Evolutionary conservation across 2,797 vertebrate genomes (phyloP).

Genomic region (Cyclopterus lumpus): DNA sequence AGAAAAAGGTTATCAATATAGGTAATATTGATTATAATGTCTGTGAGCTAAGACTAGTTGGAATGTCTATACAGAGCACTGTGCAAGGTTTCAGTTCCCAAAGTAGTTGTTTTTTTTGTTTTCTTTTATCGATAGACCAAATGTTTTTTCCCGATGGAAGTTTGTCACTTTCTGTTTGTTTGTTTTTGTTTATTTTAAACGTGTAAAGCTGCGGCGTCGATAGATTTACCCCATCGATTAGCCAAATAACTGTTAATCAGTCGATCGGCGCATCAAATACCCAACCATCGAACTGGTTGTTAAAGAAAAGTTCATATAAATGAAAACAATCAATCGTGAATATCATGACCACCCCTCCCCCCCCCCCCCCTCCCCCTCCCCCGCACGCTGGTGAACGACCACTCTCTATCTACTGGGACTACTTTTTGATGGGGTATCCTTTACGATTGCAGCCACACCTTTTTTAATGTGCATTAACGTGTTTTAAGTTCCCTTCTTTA

Average conservation of each 20-base stretch:
- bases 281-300: conserved; percentile 57
- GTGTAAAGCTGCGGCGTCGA: conserved; percentile 77
- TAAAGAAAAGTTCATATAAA: conserved; percentile 47
- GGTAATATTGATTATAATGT: conserved; percentile 85
- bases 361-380: no score
- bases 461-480: conserved; percentile 76
- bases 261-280: conserved; percentile 38
- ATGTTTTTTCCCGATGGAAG: conserved; percentile 74
- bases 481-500: conserved; percentile 70
- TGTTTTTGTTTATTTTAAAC: conserved; percentile 36
- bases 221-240: conserved; percentile 62
- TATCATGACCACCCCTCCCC: neutral
- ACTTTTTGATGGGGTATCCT: conserved; percentile 68
- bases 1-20: conserved; percentile 84
- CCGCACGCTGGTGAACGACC: conserved; percentile 21
- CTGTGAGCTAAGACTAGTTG: conserved; percentile 87
- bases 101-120: conserved; percentile 80
- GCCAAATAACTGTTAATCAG: conserved; percentile 15
- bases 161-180: conserved; percentile 78
- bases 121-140: conserved; percentile 82
- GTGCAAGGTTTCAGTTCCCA: conserved; percentile 86
- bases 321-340: neutral
- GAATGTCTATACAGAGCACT: conserved; percentile 88
- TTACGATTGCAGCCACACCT: conserved; percentile 73
- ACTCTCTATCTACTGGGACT: conserved; percentile 48